Conservation (phyloP, 30 jellyfish, hydroid and myxozoan species). For the Sanderia malayensis region DNA sequence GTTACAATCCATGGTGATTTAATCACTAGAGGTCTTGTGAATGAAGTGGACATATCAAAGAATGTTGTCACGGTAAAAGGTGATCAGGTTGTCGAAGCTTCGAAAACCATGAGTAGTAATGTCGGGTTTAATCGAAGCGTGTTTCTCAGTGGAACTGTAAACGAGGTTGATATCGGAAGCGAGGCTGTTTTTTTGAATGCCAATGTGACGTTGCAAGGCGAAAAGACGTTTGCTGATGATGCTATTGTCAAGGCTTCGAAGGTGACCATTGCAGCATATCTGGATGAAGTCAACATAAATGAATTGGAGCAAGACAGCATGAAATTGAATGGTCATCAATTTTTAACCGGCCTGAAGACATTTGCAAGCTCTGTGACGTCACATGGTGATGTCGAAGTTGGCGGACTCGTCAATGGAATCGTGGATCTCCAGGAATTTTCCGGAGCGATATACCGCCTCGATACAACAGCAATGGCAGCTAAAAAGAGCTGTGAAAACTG, state of each 20-base stretch:
- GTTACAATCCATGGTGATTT: background rate
- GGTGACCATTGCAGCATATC: background rate
- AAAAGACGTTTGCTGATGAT: slow-evolving; percentile 13
- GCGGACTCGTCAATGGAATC: slow-evolving; percentile 22
- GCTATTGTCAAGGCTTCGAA: background rate
- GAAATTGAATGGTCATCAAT: slow-evolving; percentile 22
- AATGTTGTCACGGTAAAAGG: slow-evolving; percentile 25
- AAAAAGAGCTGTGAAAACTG: background rate
- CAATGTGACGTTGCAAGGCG: slow-evolving; percentile 12
- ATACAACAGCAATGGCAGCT: no score
- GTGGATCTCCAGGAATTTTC: slow-evolving; percentile 12
- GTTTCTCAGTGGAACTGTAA: slow-evolving; percentile 24
- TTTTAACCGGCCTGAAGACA: slow-evolving; percentile 25
- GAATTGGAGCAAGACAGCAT: slow-evolving; percentile 35
- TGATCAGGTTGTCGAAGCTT: slow-evolving; percentile 31
- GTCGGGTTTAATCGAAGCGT: slow-evolving; percentile 17
- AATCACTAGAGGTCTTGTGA: slow-evolving; percentile 4
- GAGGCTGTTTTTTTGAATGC: slow-evolving; percentile 15
- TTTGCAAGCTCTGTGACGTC: slow-evolving; percentile 5
- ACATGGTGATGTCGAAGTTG: slow-evolving; percentile 7
- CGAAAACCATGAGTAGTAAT: slow-evolving; percentile 18
- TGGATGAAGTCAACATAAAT: slow-evolving; percentile 49
- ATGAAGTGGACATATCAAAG: slow-evolving; percentile 29
- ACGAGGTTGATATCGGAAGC: slow-evolving; percentile 38
- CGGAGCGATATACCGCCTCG: background rate